Base-by-base conservation (phyloP, 2,113 vertebrate genomes). In the Brienomyrus brachyistius region DNA sequence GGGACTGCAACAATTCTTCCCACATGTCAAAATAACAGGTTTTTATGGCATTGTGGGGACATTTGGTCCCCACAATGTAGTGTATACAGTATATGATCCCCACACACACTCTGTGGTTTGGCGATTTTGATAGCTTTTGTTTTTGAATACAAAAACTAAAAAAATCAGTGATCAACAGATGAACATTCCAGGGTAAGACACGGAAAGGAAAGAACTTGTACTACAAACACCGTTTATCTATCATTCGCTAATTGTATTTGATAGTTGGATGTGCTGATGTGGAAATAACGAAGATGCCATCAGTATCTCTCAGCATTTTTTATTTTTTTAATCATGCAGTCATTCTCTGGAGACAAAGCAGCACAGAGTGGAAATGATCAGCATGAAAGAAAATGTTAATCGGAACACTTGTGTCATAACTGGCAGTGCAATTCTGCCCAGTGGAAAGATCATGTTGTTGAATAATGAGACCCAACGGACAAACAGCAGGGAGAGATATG, bases 381-480 rank as follows among this genome's bases (percentile, higher is more conserved):
- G 93, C 92, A 40, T 80, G 35, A 94, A 94, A 94, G 93, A 92
- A 94, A 91, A 93, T 93, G 95, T 95, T 95, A 94, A 95, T 94
- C 92, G 89, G 93, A 94, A 92, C 92, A 95, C 95, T 94, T 94
- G 93, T 94, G 92, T 93, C 92, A 35, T 50, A 17, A 91, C 23
- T 54, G 27, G n/a, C 50, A 31, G 11, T 17, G 48, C 90, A n/a
- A 51, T 90, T 92, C 94, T 93, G 94, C 94, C 93, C 95, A 91
- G 92, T 88, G 23, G 92, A 95, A 96, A 95, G 95, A 94, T 95
- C 94, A 94, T 92, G 93, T 94, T 94, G 94, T 94, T 95, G 31
- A 52, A 48, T 17, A 86, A 86, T 52, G 27, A 86, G 45, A 52
- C 27, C 35, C 40, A 10, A 4, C 0, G 21, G 85, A 86, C n/a